phyloP scores from a whole-genome alignment of 1,140 invertebrate species.

The Pseudomyrmex concolor region DNA sequence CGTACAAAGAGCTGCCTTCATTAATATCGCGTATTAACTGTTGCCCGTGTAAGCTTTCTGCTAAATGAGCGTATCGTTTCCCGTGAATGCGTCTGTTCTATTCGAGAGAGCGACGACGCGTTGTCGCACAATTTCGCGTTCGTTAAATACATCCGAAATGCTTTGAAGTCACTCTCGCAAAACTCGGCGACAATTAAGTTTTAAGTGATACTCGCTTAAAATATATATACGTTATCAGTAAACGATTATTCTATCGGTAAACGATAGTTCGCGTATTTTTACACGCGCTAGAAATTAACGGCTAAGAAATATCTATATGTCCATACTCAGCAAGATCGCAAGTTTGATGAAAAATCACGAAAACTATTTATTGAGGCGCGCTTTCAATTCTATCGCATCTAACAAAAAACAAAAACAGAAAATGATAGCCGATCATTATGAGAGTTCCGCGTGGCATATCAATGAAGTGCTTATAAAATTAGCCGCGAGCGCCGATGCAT shows the following conservation, averaged over 20 bases:
- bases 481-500: conserved; percentile 43
- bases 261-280: neutral
- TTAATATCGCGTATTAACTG: conserved; percentile 73
- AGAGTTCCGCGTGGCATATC: conserved; percentile 27
- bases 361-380: neutral
- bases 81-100: conserved; percentile 37
- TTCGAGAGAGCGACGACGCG: conserved; percentile 1
- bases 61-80: conserved; percentile 59
- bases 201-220: neutral
- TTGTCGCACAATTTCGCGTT: neutral
- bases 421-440: neutral
- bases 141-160: neutral
- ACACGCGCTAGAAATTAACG: neutral
- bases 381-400: conserved; percentile 14
- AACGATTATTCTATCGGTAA: neutral
- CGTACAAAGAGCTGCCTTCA: conserved; percentile 68
- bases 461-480: conserved; percentile 42
- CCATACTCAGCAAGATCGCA: neutral
- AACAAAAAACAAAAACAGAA: neutral
- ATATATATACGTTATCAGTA: neutral
- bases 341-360: neutral
- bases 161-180: neutral
- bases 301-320: neutral
- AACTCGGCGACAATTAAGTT: neutral
- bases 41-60: conserved; percentile 41